phyloP scores from a whole-genome alignment of 2,797 vertebrate species.

The Thaleichthys pacificus region DNA sequence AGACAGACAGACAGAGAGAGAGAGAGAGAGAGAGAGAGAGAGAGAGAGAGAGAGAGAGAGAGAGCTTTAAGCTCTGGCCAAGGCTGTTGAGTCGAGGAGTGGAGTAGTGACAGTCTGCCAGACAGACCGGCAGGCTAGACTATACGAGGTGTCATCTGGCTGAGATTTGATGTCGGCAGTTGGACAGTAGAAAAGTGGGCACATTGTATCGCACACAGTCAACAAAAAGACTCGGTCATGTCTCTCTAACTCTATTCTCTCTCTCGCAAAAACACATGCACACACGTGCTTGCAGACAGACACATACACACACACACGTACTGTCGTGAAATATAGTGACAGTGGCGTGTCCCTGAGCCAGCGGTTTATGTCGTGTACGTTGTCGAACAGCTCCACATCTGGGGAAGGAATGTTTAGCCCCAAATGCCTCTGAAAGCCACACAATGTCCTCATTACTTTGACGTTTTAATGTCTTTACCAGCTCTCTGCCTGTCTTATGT shows the following conservation, averaged over 20 bases:
- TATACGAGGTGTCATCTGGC: constrained; percentile 1
- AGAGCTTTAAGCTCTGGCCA: constrained; percentile 7
- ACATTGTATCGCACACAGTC: background rate
- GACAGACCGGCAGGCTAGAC: background rate
- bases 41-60: background rate
- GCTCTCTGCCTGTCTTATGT: background rate
- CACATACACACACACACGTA: background rate
- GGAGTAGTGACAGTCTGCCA: background rate
- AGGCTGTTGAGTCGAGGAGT: constrained; percentile 20
- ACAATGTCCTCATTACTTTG: background rate
- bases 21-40: background rate
- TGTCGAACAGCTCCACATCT: background rate
- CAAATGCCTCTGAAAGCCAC: background rate
- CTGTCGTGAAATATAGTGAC: background rate
- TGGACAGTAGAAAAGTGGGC: background rate
- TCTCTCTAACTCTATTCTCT: too few species aligned
- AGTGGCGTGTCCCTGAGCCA: background rate
- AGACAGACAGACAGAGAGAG: background rate
- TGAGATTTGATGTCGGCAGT: background rate
- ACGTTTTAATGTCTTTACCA: background rate
- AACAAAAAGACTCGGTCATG: background rate
- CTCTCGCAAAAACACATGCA: background rate
- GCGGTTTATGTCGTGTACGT: background rate
- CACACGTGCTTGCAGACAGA: background rate
- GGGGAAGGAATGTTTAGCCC: background rate